Base-by-base conservation (phyloP, 2,888 invertebrate species). In the Drosophila siamana region DNA sequence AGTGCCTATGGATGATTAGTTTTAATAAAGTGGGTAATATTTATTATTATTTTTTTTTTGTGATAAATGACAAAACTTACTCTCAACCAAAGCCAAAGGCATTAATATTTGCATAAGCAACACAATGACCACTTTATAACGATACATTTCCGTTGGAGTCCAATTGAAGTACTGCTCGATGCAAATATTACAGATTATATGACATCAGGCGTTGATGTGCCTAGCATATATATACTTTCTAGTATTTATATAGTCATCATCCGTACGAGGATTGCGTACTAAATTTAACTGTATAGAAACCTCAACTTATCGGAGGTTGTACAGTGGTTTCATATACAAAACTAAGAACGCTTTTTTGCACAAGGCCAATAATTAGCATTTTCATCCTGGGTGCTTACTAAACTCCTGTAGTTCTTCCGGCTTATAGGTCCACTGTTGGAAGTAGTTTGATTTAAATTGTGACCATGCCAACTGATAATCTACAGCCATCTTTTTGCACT, bases 371-470 rank as follows among this genome's bases (percentile, higher is more conserved):
- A 19, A 19, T 19, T 8, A 3, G 11, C 6, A 6, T 15, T 26
- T 6, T 41, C 13, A 33, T 8, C 0, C 2, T 2, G 13, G 3
- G 3, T 40, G 26, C 11, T 26, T 60, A 8, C 19, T 59, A 59
- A 90, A 90, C 1, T 81, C 30, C 0, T 88, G 61, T n/a, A 91
- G 64, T 8, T 80, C 43, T 0, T 56, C 56, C 2, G 94, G 93
- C 86, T 94, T 94, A 0, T 79, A 74, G 7, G 94, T 94, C 95
- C 95, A 95, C 50, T 91, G 89, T 83, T 92, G 92, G 79, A 95
- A 94, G 81, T 93, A 93, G 0, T 83, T 81, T 11, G 90, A 78
- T 83, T 93, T 94, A 6, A 94, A 78, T 62, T 82, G 67, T 16
- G 64, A 64, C 94, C 94, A 95, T 86, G 89, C 80, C 11, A 46